phyloP scores from a whole-genome alignment of 2,797 vertebrate genomes.

The Lepidocolaptes lacrymiger region DNA sequence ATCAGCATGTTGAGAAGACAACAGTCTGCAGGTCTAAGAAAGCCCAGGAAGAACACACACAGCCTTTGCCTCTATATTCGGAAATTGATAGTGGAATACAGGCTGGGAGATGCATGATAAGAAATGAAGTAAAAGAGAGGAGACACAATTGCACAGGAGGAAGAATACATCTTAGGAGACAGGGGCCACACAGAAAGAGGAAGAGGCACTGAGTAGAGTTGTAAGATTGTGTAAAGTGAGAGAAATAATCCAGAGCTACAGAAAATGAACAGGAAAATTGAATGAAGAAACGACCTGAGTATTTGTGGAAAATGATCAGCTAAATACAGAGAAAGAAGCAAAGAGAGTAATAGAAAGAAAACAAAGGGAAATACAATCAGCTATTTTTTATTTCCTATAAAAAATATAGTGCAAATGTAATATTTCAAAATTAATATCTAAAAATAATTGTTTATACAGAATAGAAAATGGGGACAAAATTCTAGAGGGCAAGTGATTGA shows the following conservation, averaged over 20 bases:
- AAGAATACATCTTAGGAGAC: not conserved
- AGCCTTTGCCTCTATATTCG: not conserved
- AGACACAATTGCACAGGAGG: not conserved
- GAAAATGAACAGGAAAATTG: slow-evolving; percentile 45
- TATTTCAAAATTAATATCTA: not conserved
- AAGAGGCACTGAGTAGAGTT: not conserved
- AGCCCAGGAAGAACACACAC: not conserved
- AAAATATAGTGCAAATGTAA: not conserved
- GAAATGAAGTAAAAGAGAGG: not conserved
- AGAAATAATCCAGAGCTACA: slow-evolving; percentile 9
- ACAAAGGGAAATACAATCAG: not conserved
- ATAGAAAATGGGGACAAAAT: not conserved
- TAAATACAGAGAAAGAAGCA: slow-evolving; percentile 1
- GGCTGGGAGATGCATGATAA: not conserved
- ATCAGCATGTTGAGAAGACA: not conserved
- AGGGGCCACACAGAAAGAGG: not conserved
- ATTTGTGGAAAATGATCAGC: slow-evolving; percentile 1
- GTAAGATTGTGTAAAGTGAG: not conserved
- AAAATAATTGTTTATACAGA: not conserved
- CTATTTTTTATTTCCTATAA: slow-evolving; percentile 20
- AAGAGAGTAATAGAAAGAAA: slow-evolving; percentile 24
- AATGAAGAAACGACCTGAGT: slow-evolving; percentile 45
- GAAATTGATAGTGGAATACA: not conserved
- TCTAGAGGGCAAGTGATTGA: not conserved
- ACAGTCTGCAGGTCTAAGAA: not conserved